Percentiles rank a stretch among this genome's conserved stretches.
phyloP scores from a whole-genome alignment of 2,888 invertebrate species.

The Ochropleura plecta region DNA sequence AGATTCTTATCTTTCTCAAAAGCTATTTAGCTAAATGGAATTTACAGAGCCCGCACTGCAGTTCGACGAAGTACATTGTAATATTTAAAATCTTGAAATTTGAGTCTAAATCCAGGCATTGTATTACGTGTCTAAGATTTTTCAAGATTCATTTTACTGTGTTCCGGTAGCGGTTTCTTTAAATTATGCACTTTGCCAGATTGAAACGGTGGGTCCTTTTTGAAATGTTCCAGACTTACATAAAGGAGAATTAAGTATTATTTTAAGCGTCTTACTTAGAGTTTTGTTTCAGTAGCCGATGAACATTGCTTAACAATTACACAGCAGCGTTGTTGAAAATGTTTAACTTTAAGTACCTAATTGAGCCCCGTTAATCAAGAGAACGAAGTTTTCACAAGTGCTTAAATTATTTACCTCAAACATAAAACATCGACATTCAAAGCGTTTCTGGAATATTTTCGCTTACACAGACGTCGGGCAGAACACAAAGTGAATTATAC shows the following conservation, averaged over 20 bases:
- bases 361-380: conserved; percentile 89
- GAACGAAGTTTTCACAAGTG: conserved; percentile 87
- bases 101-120: conserved; percentile 86
- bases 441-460: conserved; percentile 86
- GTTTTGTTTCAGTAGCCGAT: conserved; percentile 72
- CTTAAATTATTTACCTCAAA: conserved; percentile 89
- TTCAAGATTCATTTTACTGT: conserved; percentile 78
- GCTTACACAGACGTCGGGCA: conserved; percentile 83
- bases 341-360: conserved; percentile 86
- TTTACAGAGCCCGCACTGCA: conserved; percentile 90
- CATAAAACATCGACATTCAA: conserved; percentile 88
- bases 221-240: conserved; percentile 62
- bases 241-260: conserved; percentile 62
- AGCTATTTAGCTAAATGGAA: conserved; percentile 91
- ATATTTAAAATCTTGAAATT: conserved; percentile 90
- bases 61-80: conserved; percentile 90
- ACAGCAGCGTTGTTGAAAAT: conserved; percentile 83
- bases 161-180: conserved; percentile 72
- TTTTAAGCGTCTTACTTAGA: conserved; percentile 64
- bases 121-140: conserved; percentile 85
- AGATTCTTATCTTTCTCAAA: conserved; percentile 90
- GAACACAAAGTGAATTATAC: conserved; percentile 83
- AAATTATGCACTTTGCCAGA: conserved; percentile 83
- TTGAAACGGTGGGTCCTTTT: conserved; percentile 76
- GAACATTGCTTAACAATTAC: conserved; percentile 78